Conservation (phyloP, 1,140 invertebrate species). For the Pogonomyrmex barbatus region DNA sequence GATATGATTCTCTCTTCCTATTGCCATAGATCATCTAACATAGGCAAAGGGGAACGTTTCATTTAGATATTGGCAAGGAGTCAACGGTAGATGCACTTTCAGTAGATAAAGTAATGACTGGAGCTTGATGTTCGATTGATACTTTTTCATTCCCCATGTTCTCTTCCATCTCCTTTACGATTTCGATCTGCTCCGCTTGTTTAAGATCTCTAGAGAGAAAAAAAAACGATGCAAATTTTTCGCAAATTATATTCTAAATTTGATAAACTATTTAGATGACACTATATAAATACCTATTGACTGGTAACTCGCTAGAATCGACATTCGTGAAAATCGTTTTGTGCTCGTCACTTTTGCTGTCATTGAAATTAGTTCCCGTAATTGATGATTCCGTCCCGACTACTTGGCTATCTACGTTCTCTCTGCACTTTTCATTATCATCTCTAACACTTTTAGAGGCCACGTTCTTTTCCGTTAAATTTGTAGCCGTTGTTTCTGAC, state of each 20-base stretch:
- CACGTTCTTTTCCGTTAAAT: conserved; percentile 45
- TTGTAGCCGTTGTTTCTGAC: background rate
- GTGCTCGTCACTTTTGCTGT: conserved; percentile 55
- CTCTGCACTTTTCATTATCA: conserved; percentile 40
- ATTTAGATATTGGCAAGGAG: conserved; percentile 55
- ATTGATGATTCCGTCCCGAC: background rate
- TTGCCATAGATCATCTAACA: conserved; percentile 69
- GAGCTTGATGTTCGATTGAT: background rate
- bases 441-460: conserved; percentile 27
- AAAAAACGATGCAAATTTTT: background rate
- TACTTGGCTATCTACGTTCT: conserved; percentile 35
- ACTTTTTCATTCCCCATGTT: background rate
- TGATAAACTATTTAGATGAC: background rate
- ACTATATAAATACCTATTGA: conserved; percentile 67
- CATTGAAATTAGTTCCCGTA: conserved; percentile 52
- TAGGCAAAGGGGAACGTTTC: conserved; percentile 59
- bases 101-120: background rate
- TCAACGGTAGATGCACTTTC: conserved; percentile 4
- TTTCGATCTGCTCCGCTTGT: background rate
- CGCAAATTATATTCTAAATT: background rate
- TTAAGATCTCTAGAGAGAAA: background rate
- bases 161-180: background rate
- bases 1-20: conserved; percentile 81
- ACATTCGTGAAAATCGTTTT: conserved; percentile 64
- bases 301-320: conserved; percentile 68